These are phyloP conservation scores for Larimichthys polyactis DNA, from an alignment of 2,113 vertebrate genomes.

Conservation along the genomic window DNA sequence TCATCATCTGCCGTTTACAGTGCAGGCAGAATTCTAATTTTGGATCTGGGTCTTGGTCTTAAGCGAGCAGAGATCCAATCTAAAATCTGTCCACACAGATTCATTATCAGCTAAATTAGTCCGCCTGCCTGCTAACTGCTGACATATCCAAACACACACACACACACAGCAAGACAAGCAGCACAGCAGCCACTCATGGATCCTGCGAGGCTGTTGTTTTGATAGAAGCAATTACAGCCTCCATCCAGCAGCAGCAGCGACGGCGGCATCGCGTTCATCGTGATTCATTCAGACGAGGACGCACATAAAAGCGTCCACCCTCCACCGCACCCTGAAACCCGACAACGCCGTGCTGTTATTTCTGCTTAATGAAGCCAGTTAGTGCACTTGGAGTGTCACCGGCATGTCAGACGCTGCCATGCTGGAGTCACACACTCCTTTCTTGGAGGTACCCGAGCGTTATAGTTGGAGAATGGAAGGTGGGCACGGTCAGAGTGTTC, in stretches of 20 bases:
- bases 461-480: no score
- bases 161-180: no score
- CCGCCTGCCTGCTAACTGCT: conserved; percentile 9
- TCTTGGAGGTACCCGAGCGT: background rate
- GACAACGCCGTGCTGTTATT: background rate
- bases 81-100: conserved; percentile 4
- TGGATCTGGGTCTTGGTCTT: background rate
- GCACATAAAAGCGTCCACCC: no score
- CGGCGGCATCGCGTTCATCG: background rate
- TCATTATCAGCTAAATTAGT: conserved; percentile 15
- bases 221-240: conserved; percentile 9
- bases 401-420: background rate
- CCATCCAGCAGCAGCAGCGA: background rate
- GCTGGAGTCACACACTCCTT: background rate
- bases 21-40: no score
- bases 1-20: background rate
- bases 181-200: background rate
- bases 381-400: background rate
- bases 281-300: background rate
- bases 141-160: background rate
- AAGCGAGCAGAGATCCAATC: background rate
- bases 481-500: background rate
- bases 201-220: background rate
- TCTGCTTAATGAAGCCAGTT: conserved; percentile 8
- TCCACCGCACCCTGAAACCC: background rate